Conservation (phyloP, 2,113 vertebrate genomes). For the Alligator sinensis region DNA sequence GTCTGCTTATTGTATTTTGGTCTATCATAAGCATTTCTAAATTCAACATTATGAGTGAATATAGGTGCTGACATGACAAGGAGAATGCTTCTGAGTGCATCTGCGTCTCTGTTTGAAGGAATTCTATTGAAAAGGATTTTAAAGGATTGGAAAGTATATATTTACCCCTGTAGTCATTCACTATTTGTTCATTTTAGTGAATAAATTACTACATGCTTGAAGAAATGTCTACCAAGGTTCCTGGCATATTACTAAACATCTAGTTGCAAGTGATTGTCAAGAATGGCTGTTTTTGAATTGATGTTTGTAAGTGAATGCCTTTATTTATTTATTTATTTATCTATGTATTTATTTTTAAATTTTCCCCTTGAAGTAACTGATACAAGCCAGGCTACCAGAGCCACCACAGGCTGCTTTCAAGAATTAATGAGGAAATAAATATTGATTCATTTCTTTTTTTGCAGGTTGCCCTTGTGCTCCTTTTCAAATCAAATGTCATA, state of each 20-base stretch:
- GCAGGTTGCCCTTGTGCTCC: constrained; percentile 80
- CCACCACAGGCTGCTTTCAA: neutral
- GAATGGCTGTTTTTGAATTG: neutral
- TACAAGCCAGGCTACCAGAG: neutral
- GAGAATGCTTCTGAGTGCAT: neutral
- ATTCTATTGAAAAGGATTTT: neutral
- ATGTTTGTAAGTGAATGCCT: neutral
- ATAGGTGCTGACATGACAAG: neutral
- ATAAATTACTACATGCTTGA: neutral
- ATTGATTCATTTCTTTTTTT: neutral
- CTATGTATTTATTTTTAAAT: neutral
- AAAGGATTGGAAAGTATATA: neutral
- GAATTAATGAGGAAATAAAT: neutral
- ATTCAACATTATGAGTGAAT: neutral
- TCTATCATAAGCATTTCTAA: neutral
- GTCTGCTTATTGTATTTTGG: neutral
- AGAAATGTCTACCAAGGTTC: neutral
- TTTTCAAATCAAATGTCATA: constrained; percentile 79
- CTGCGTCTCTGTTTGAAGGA: neutral
- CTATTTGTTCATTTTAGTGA: neutral
- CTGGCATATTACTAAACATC: neutral
- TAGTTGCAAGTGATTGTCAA: neutral
- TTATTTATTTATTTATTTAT: neutral
- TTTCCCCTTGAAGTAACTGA: neutral
- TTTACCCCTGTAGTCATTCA: neutral